These are phyloP conservation scores for Gorsachius magnificus DNA, from an alignment of 2,797 vertebrate genomes.

Conservation along the genomic window DNA sequence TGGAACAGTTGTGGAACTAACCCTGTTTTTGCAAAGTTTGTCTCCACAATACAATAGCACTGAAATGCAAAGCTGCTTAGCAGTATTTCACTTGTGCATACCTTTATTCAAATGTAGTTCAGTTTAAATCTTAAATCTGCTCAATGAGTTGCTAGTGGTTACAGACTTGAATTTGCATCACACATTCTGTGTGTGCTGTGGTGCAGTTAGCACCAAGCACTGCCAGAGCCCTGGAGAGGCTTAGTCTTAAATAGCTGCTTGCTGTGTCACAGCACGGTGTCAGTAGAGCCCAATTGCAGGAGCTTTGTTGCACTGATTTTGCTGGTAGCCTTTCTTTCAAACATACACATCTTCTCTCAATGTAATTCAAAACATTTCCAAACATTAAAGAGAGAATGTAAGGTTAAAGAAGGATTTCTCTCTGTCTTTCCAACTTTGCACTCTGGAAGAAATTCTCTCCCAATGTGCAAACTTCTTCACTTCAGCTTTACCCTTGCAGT, in stretches of 20 bases:
- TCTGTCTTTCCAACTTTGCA: not conserved
- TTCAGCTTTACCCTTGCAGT: not conserved
- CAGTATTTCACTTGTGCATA: not conserved
- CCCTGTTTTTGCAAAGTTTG: not conserved
- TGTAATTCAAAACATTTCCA: not conserved
- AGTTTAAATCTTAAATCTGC: slow-evolving; percentile 20
- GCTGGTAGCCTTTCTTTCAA: not conserved
- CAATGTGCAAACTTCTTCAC: not conserved
- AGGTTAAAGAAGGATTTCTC: not conserved
- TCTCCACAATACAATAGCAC: not conserved
- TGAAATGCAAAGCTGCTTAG: slow-evolving; percentile 8
- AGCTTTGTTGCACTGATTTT: not conserved
- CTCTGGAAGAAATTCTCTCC: not conserved
- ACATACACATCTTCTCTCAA: not conserved
- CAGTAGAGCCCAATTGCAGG: not conserved
- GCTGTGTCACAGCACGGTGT: not conserved
- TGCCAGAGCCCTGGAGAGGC: not conserved
- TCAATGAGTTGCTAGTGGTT: not conserved
- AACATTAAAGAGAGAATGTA: not conserved
- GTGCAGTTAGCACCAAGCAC: not conserved
- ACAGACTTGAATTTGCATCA: slow-evolving; percentile 20
- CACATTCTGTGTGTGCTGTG: not conserved
- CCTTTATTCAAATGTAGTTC: slow-evolving; percentile 8
- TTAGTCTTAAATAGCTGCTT: not conserved
- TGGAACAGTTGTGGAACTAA: not conserved